phyloP scores from a whole-genome alignment of 1,140 invertebrate genomes.

The Rhagoletis zephyria region DNA sequence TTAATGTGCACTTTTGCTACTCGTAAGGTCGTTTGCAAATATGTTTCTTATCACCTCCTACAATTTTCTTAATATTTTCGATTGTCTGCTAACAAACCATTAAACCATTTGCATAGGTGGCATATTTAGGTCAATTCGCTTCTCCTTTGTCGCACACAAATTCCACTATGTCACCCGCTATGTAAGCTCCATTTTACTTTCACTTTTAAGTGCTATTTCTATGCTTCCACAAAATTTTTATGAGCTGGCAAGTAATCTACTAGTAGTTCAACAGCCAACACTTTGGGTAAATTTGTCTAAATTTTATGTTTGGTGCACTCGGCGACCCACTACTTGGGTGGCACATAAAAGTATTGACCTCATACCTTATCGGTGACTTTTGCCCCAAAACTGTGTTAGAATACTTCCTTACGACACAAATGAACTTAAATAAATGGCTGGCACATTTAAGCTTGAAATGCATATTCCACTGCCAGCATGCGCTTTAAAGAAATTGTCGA shows the following conservation, averaged over 20 bases:
- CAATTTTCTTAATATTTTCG: too few species aligned
- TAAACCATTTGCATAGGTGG: too few species aligned
- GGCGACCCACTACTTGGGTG: background rate
- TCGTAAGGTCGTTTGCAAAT: background rate
- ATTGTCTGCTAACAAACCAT: too few species aligned
- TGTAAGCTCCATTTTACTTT: background rate
- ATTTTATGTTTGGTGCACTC: background rate
- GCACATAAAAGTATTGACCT: conserved; percentile 15
- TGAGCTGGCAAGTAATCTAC: background rate
- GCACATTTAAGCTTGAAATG: background rate
- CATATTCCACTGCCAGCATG: background rate
- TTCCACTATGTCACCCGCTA: too few species aligned
- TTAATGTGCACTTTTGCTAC: background rate
- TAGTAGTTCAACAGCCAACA: background rate
- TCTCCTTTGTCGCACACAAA: too few species aligned
- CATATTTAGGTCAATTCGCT: too few species aligned
- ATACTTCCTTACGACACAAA: background rate
- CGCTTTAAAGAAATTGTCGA: background rate
- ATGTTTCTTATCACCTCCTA: background rate
- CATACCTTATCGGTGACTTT: background rate
- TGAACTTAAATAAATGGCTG: background rate
- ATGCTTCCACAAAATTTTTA: conserved; percentile 23
- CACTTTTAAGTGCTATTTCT: background rate
- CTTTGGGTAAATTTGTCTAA: conserved; percentile 28
- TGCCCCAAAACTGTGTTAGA: background rate